A percentile compares a stretch with the other conserved stretches of the same genome.
Conservation (phyloP, 2,888 invertebrate species). For the Campoplex nolae region DNA sequence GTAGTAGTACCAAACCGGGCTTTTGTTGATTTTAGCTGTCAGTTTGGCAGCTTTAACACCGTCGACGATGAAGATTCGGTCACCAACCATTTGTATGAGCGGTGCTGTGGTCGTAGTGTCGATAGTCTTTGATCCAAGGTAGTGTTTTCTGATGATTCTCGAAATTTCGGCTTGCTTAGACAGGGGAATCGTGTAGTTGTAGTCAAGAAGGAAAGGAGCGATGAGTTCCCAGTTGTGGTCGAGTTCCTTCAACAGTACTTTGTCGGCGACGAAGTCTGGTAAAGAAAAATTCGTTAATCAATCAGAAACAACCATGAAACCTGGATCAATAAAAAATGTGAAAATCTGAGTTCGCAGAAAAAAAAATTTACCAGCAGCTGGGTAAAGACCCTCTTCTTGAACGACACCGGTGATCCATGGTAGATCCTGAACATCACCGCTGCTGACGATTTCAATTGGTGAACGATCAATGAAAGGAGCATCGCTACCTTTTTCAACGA, state of each 20-base stretch:
- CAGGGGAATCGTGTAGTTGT: slow-evolving; percentile 86
- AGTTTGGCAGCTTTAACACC: slow-evolving; percentile 87
- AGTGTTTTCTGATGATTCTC: slow-evolving; percentile 86
- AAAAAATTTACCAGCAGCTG: slow-evolving; percentile 87
- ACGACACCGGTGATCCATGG: slow-evolving; percentile 90
- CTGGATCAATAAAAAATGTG: background rate
- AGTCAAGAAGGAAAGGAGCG: slow-evolving; percentile 88
- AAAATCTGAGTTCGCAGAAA: background rate
- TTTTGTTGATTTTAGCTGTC: slow-evolving; percentile 86
- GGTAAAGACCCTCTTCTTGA: slow-evolving; percentile 91
- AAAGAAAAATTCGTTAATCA: slow-evolving; percentile 78
- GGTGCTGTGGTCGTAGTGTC: slow-evolving; percentile 77
- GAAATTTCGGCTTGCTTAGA: slow-evolving; percentile 85
- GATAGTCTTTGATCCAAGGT: slow-evolving; percentile 86
- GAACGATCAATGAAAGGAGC: slow-evolving; percentile 89
- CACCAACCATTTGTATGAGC: slow-evolving; percentile 87
- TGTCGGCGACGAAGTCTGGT: slow-evolving; percentile 83
- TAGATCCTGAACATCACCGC: slow-evolving; percentile 87
- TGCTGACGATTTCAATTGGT: slow-evolving; percentile 87
- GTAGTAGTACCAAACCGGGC: slow-evolving; percentile 89
- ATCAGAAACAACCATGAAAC: background rate
- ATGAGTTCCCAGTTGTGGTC: slow-evolving; percentile 87
- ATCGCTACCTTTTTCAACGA: slow-evolving; percentile 87
- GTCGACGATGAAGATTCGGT: slow-evolving; percentile 88
- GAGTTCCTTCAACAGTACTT: slow-evolving; percentile 85